phyloP scores from a whole-genome alignment of 2,888 invertebrate genomes.

The Acholoe squamosa region DNA sequence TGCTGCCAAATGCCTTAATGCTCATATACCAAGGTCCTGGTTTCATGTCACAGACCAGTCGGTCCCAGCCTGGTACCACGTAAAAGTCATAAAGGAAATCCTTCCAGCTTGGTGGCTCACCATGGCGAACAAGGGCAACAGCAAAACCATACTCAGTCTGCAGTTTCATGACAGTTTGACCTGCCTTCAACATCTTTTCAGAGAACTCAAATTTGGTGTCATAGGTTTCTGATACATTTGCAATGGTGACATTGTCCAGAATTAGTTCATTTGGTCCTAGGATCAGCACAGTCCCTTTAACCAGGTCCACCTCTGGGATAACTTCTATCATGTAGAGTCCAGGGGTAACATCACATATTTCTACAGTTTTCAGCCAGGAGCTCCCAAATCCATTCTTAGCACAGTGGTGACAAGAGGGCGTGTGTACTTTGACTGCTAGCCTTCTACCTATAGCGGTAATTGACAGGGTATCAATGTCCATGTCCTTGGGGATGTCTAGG shows the following conservation, averaged over 20 bases:
- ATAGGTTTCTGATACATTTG: neutral
- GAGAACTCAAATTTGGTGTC: neutral
- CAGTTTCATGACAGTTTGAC: neutral
- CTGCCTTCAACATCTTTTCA: too few relatives aligned
- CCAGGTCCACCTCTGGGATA: neutral
- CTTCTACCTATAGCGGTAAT: neutral
- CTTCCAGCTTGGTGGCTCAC: neutral
- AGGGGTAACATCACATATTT: neutral
- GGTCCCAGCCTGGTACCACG: neutral
- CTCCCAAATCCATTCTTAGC: neutral
- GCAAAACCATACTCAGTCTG: neutral
- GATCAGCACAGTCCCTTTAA: neutral
- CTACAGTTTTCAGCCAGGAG: neutral
- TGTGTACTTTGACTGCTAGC: neutral
- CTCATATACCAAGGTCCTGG: neutral
- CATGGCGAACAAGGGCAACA: neutral
- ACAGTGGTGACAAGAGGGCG: constrained; percentile 22
- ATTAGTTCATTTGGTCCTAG: neutral
- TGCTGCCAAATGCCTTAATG: neutral
- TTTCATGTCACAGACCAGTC: neutral
- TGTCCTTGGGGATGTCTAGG: neutral
- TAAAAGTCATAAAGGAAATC: constrained; percentile 13
- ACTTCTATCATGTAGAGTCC: constrained; percentile 48
- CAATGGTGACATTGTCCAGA: neutral
- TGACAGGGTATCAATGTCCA: neutral